phyloP scores from a whole-genome alignment of 2,888 invertebrate genomes.

The Agonopterix alstromeriana region DNA sequence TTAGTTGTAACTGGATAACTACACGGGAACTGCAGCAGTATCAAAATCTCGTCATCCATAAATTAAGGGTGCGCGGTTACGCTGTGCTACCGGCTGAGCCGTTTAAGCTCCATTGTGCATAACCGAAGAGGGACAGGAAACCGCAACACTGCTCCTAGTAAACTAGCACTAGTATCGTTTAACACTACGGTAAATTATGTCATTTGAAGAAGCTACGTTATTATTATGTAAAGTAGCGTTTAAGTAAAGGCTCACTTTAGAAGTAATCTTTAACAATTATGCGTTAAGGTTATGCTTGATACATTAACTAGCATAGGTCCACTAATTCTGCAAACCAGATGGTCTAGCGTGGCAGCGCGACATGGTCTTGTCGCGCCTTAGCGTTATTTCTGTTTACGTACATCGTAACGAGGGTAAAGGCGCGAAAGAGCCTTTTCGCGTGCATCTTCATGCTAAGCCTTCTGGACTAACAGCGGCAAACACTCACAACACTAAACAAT shows the following conservation, averaged over 20 bases:
- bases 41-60: slow-evolving; percentile 64
- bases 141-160: slow-evolving; percentile 28
- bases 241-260: not conserved
- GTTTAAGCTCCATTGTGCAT: slow-evolving; percentile 57
- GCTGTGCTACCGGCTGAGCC: slow-evolving; percentile 35
- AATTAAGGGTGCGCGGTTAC: slow-evolving; percentile 49
- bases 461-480: no score
- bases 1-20: slow-evolving; percentile 27
- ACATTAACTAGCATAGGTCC: no score
- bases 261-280: no score
- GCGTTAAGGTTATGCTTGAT: no score
- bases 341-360: no score
- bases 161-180: slow-evolving; percentile 23
- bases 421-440: no score
- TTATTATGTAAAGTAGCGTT: not conserved
- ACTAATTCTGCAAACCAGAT: no score
- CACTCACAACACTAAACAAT: no score
- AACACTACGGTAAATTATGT: slow-evolving; percentile 13
- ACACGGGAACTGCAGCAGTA: slow-evolving; percentile 29
- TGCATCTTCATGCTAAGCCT: no score
- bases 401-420: no score
- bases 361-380: no score
- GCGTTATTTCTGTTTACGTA: no score
- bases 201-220: not conserved
- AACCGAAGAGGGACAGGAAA: slow-evolving; percentile 48